Evolutionary conservation across 92 coral and sea anemone species (phyloP).

Genomic region (Epizoanthus rinbou): DNA sequence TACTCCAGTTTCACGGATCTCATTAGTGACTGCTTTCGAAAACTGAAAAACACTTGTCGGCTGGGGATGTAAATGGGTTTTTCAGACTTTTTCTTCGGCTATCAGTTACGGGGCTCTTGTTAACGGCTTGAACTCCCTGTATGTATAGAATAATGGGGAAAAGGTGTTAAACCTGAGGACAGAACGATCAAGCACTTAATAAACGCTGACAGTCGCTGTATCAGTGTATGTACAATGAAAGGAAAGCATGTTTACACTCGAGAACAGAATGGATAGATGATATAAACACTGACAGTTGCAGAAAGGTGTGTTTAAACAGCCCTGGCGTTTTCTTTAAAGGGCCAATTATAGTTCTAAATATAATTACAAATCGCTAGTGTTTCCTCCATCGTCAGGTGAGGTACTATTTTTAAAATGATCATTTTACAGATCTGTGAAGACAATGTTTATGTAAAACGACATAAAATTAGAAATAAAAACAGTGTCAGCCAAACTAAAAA

Average conservation of each 20-base stretch:
- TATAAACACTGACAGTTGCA: not conserved
- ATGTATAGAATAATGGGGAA: too few relatives aligned
- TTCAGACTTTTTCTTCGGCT: not conserved
- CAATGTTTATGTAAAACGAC: too few relatives aligned
- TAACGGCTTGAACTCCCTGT: too few relatives aligned
- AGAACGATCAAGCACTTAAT: not conserved
- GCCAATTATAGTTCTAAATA: not conserved
- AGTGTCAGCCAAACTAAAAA: too few relatives aligned
- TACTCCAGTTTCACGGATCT: slow-evolving; percentile 2
- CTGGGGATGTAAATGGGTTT: not conserved
- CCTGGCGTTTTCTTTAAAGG: not conserved
- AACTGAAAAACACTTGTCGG: slow-evolving; percentile 21
- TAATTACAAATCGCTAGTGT: not conserved
- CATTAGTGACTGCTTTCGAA: not conserved
- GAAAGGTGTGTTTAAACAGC: slow-evolving; percentile 27
- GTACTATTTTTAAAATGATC: not conserved
- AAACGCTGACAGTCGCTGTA: too few relatives aligned
- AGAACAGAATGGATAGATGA: not conserved
- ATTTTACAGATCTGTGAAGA: too few relatives aligned
- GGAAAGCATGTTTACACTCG: not conserved
- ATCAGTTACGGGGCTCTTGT: not conserved
- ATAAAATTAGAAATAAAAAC: too few relatives aligned
- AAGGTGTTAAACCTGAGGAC: not conserved
- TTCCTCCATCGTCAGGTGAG: not conserved
- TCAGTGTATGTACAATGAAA: slow-evolving; percentile 4